These are phyloP conservation scores for Synodontis membranacea DNA, from an alignment of 2,113 vertebrate genomes.

Conservation along the genomic window DNA sequence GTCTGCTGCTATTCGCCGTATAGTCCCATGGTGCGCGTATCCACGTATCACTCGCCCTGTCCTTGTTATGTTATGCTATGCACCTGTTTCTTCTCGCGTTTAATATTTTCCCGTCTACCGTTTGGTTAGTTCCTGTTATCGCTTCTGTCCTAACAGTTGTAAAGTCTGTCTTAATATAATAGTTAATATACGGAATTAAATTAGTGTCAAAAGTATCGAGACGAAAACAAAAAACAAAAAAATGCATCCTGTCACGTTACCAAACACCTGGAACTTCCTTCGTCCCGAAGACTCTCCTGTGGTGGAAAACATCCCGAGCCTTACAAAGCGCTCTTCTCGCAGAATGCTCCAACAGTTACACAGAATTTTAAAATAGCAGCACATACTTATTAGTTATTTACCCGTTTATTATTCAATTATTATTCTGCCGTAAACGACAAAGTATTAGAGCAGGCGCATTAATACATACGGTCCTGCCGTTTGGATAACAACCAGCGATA, in stretches of 20 bases:
- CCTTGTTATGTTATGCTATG: too few species aligned
- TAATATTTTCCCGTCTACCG: not conserved
- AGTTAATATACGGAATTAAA: not conserved
- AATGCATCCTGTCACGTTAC: not conserved
- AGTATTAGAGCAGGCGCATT: not conserved
- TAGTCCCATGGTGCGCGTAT: not conserved
- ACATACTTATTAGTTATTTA: conserved; percentile 11
- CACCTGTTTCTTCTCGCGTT: not conserved
- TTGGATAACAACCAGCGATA: not conserved
- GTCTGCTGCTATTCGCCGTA: not conserved
- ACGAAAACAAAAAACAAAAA: not conserved
- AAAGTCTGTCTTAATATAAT: not conserved
- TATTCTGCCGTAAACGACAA: not conserved
- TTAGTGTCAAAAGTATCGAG: not conserved
- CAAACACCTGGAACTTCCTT: not conserved
- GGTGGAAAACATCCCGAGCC: not conserved
- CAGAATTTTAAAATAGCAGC: not conserved
- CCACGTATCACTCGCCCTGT: too few species aligned
- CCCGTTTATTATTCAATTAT: not conserved
- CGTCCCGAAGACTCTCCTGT: not conserved
- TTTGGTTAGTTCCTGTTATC: not conserved
- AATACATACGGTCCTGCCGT: not conserved
- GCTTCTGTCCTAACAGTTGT: not conserved
- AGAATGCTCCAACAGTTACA: not conserved
- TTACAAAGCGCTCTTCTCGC: not conserved